A percentile compares a stretch with the other conserved stretches of the same genome.
Evolutionary conservation across 2,113 vertebrate genomes (phyloP).

Genomic region (Smithornis capensis): DNA sequence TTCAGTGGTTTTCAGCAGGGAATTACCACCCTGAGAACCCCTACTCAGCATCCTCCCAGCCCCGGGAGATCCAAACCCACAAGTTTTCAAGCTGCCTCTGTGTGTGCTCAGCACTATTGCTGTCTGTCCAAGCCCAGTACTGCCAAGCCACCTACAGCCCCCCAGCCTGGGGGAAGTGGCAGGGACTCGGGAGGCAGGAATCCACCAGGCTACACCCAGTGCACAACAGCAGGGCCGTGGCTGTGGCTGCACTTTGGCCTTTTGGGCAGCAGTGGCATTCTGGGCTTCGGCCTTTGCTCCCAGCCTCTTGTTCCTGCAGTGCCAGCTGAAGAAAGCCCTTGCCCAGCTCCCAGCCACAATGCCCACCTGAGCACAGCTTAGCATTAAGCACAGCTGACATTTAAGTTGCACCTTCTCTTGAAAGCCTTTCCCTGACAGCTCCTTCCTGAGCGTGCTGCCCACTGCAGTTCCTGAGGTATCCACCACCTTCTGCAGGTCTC

Average conservation of each 20-base stretch:
- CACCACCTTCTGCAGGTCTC: not conserved
- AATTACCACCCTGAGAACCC: not conserved
- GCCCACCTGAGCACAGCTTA: not conserved
- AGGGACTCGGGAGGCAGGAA: not conserved
- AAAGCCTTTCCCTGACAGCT: not conserved
- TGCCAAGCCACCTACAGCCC: not conserved
- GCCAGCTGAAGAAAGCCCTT: not conserved
- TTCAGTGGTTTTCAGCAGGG: not conserved
- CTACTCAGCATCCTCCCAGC: not conserved
- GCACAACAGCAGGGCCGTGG: fast-evolving
- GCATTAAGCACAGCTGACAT: not conserved
- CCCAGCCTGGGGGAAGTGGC: not conserved
- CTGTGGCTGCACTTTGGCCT: not conserved
- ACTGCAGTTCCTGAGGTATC: not conserved
- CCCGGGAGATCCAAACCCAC: fast-evolving
- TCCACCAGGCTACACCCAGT: not conserved
- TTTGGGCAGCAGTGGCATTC: not conserved
- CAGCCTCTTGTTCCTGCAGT: not conserved
- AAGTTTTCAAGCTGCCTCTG: not conserved
- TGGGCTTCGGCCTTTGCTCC: not conserved
- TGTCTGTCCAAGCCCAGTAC: not conserved
- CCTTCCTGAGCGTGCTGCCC: not conserved
- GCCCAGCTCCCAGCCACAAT: not conserved
- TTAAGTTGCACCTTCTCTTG: not conserved
- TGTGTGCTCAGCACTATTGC: not conserved